phyloP scores from a whole-genome alignment of 2,888 invertebrate genomes.

The Neoitamus cyanurus region DNA sequence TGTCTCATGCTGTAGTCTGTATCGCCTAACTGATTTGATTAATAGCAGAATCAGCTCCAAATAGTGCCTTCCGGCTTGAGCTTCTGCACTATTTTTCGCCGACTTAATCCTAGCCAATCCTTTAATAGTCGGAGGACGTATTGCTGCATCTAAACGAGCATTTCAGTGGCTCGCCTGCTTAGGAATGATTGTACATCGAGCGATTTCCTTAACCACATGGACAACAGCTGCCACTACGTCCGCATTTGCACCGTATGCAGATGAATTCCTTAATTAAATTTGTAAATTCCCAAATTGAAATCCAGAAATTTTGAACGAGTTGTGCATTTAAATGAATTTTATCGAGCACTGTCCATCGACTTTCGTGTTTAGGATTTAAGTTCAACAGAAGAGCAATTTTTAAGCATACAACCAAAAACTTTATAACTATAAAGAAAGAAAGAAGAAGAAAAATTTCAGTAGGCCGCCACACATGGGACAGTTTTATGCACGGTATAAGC shows the following conservation, averaged over 20 bases:
- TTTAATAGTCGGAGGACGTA: not conserved
- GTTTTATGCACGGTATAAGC: too few relatives aligned
- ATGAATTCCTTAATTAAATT: conserved; percentile 56
- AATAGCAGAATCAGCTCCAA: conserved; percentile 24
- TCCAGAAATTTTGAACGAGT: conserved; percentile 55
- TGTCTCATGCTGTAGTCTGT: not conserved
- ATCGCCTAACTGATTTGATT: conserved; percentile 14
- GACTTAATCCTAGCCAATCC: conserved; percentile 17
- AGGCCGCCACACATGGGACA: too few relatives aligned
- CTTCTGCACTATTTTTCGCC: conserved; percentile 31
- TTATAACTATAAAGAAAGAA: too few relatives aligned
- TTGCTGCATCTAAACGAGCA: not conserved
- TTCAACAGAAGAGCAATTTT: not conserved
- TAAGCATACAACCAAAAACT: not conserved
- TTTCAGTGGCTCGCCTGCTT: not conserved
- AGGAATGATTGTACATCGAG: not conserved
- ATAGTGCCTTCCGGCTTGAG: not conserved
- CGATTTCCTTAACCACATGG: not conserved
- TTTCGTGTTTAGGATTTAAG: not conserved
- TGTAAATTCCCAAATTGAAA: conserved; percentile 56
- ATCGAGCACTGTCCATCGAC: not conserved
- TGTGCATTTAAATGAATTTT: conserved; percentile 55
- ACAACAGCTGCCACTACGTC: not conserved
- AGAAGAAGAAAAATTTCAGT: too few relatives aligned
- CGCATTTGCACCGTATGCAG: not conserved